Conservation (phyloP, 2,113 vertebrate genomes). For the Indicator indicator region DNA sequence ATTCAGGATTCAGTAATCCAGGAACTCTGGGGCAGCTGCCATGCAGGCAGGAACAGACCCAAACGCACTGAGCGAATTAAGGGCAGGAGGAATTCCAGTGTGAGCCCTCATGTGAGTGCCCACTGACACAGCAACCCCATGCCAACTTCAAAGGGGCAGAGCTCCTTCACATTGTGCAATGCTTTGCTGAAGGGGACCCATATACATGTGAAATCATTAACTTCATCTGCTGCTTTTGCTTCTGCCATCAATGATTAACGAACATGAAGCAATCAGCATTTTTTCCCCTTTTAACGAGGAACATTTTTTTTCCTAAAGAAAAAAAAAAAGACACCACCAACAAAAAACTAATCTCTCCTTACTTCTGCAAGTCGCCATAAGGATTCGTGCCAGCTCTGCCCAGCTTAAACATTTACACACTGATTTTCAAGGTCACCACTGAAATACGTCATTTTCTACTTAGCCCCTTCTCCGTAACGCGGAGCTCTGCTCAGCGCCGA, state of each 20-base stretch:
- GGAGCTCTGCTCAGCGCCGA: neutral
- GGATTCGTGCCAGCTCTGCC: neutral
- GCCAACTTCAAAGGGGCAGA: neutral
- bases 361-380: neutral
- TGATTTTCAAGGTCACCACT: slow-evolving; percentile 21
- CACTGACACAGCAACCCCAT: neutral
- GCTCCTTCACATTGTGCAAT: neutral
- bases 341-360: neutral
- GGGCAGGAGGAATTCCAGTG: neutral
- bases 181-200: neutral
- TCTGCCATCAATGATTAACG: slow-evolving; percentile 37
- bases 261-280: neutral
- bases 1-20: neutral
- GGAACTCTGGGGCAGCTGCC: neutral
- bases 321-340: neutral
- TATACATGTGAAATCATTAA: slow-evolving; percentile 17
- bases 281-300: neutral
- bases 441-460: neutral
- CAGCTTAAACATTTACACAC: neutral
- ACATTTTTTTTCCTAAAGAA: neutral
- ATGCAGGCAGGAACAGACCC: neutral
- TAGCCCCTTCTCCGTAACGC: neutral
- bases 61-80: too few species aligned
- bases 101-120: neutral
- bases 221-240: neutral